phyloP scores from a whole-genome alignment of 2,888 invertebrate species.

The Heteromyza rotundicornis region DNA sequence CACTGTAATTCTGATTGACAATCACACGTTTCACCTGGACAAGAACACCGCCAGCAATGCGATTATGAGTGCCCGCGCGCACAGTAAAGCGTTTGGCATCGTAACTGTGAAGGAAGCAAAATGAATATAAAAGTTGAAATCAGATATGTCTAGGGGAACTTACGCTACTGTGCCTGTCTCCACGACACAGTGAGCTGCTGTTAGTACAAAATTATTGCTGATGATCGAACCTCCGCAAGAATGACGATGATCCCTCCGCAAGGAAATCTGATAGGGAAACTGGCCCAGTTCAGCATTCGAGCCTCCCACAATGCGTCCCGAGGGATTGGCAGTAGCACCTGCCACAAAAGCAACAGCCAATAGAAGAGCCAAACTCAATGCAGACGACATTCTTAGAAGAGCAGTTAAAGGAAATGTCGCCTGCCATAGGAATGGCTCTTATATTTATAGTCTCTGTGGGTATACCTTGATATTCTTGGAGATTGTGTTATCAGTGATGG shows the following conservation, averaged over 20 bases:
- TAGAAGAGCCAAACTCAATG: not conserved
- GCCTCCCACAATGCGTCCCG: slow-evolving; percentile 52
- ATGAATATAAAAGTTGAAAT: not conserved
- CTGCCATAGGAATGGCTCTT: not conserved
- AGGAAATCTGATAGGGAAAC: slow-evolving; percentile 58
- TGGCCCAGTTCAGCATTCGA: slow-evolving; percentile 45
- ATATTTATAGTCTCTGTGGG: not conserved
- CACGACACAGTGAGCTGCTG: slow-evolving; percentile 48
- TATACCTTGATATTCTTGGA: no score
- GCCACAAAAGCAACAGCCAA: not conserved
- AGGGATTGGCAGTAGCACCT: slow-evolving; percentile 33
- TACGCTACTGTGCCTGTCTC: not conserved
- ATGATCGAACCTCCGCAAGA: slow-evolving; percentile 49
- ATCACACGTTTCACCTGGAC: slow-evolving; percentile 40
- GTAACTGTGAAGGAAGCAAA: not conserved
- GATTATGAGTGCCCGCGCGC: slow-evolving; percentile 47
- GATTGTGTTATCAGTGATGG: no score
- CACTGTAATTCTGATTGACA: slow-evolving; percentile 43
- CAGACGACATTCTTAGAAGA: not conserved
- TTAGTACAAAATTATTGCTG: slow-evolving; percentile 33
- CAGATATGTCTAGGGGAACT: not conserved
- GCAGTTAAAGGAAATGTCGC: no score
- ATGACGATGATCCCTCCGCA: slow-evolving; percentile 37
- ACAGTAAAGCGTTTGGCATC: slow-evolving; percentile 31
- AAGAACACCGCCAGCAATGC: slow-evolving; percentile 46